Base-by-base conservation (phyloP, 2,888 invertebrate species). In the Eupithecia insigniata region DNA sequence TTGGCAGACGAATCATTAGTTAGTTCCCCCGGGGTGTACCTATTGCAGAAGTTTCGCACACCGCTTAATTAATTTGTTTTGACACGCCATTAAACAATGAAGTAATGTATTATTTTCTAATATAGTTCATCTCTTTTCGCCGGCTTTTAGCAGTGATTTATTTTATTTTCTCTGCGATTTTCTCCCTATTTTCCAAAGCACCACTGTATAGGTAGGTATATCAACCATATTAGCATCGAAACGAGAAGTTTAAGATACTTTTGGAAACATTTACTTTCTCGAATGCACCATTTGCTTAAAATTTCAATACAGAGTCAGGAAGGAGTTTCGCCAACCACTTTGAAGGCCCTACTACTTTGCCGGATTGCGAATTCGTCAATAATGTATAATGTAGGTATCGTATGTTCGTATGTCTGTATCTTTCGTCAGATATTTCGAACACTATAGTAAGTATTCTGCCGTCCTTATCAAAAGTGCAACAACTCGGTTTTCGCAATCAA, bases 221-320 rank as follows among this genome's bases (percentile, higher is more conserved):
- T 36, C 68, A 69, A 64, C 73, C 32, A 79, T 81, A 89, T 89
- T 88, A 86, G 84, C 87, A 90, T 88, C 76, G 81, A 83, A 89
- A 89, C 85, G 85, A 87, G 84, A 85, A 82, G 85, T 87, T 85
- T 79, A 79, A 78, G 77, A 79, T 81, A 83, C 82, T 86, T 79
- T 77, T 80, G n/a, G 81, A 76, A 81, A 78, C 82, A 78, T 84
- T 87, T 86, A 89, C 87, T 85, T 84, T 79, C 79, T 76, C 79
- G 76, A 84, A 85, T 85, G 85, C 82, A 83, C 87, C 84, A 88
- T 89, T 90, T 89, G 84, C 85, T 85, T 87, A 86, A 89, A 88
- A 86, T 87, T 84, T 82, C 87, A 85, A 89, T 89, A 87, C 86
- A 80, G 84, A 84, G 84, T 83, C 69, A 78, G 78, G 81, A 83